Evolutionary conservation across 1,140 invertebrate species (phyloP).

Genomic region (Radopholus similis): DNA sequence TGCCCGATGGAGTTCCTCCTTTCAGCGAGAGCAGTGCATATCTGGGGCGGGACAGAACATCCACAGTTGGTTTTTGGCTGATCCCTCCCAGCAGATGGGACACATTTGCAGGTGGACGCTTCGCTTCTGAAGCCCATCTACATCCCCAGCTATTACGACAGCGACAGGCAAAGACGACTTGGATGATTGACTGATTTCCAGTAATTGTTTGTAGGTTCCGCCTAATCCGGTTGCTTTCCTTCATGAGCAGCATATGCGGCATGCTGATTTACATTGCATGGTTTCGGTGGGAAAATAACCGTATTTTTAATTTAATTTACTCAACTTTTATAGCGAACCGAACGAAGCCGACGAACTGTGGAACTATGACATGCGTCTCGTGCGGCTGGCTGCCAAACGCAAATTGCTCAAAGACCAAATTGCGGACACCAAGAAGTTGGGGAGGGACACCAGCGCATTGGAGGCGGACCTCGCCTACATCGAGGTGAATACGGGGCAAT

Average conservation of each 20-base stretch:
- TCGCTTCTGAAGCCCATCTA: neutral
- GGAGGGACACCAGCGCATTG: neutral
- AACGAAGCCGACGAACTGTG: conserved; percentile 1
- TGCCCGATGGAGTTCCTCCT: too few species aligned
- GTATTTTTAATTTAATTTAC: neutral
- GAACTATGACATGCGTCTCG: neutral
- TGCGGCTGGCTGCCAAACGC: neutral
- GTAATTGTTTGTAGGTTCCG: neutral
- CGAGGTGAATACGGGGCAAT: neutral
- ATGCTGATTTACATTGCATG: neutral
- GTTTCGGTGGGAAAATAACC: too few species aligned
- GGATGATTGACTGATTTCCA: neutral
- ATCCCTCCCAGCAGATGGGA: too few species aligned
- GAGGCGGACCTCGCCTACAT: neutral
- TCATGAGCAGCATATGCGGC: neutral
- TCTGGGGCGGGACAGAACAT: neutral
- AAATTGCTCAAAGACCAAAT: neutral
- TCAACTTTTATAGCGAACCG: neutral
- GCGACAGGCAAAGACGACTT: neutral
- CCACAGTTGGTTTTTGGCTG: too few species aligned
- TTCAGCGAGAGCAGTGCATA: neutral
- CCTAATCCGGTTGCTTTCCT: neutral
- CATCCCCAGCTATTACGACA: conserved; percentile 6
- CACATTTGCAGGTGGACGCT: too few species aligned
- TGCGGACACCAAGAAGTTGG: neutral